These are phyloP conservation scores for Tichodroma muraria DNA, from an alignment of 2,113 vertebrate species.

Conservation along the genomic window DNA sequence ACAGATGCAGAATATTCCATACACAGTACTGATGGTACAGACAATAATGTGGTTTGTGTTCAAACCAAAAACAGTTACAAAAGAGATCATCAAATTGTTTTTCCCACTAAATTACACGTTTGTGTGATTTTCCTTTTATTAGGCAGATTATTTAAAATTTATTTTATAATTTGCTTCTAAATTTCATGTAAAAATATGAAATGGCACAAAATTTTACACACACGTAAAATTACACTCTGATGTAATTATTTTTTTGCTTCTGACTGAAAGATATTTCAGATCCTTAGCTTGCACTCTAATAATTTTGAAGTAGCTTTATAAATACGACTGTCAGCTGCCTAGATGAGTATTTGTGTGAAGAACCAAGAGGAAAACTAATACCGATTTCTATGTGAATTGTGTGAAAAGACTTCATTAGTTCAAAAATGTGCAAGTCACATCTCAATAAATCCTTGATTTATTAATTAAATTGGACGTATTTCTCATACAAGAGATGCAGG, in stretches of 20 bases:
- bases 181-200: neutral
- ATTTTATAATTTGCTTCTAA: neutral
- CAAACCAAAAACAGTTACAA: neutral
- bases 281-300: neutral
- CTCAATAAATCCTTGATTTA: neutral
- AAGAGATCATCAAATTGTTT: neutral
- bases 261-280: neutral
- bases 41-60: neutral
- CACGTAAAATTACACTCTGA: fast-evolving
- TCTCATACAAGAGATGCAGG: neutral
- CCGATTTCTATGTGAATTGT: neutral
- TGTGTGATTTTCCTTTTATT: neutral
- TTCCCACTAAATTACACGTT: fast-evolving
- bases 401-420: neutral
- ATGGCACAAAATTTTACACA: neutral
- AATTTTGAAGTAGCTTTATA: neutral
- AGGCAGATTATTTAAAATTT: neutral
- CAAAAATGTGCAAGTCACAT: neutral
- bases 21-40: neutral
- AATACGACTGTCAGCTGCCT: neutral
- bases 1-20: neutral
- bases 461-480: neutral
- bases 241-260: neutral
- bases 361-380: neutral
- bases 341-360: neutral